Evolutionary conservation across 2,888 invertebrate species (phyloP), one percentile per base, ranked within the genome.

Genomic region (Acanthoscelides obtectus): DNA sequence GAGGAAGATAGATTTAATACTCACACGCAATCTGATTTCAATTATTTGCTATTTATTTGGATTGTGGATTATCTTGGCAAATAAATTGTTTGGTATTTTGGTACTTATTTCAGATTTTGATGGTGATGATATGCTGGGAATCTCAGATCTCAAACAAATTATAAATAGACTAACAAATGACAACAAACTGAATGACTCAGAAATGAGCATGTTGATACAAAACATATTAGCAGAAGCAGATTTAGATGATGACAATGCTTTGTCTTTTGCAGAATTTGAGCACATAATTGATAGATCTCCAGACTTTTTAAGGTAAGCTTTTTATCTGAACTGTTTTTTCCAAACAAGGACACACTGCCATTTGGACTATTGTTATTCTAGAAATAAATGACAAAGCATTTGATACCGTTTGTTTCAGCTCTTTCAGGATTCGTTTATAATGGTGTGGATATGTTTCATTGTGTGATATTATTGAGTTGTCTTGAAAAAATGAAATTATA

Each of bases 201-300:
- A 95, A 81, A 91, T 96, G 86, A 93, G 95, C 81, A 92, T 91
- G 82, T 85, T 94, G 25, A 91, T 94, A 25, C 93, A 91, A 81
- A 93, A 94, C 88, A 91, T 97, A 71, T 88, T 97, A 22, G 94
- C 95, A 80, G 97, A 98, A 85, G 96, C 97, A 0, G 97, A 98
- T 86, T 86, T 98, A 75, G 98, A 98, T 87, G 96, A 97, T 82
- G 97, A 98, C 84, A 95, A 95, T 25, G 94, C 95, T 71, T 86
- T 98, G 63, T 96, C 96, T 1, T 97, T 95, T 87, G 96, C 96
- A 0, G 98, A 98, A 87, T 98, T 98, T 88, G 97, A 98, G 84
- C 97, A 97, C 84, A 95, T 97, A 72, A 95, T 97, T 80, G 95
- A 97, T 78, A 94, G 97, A 83, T 96, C 96, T 77, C 95, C 96